Evolutionary conservation across 2,888 invertebrate genomes (phyloP), one percentile per base, ranked within the genome.

Genomic region (Nemotelus pantherinus): DNA sequence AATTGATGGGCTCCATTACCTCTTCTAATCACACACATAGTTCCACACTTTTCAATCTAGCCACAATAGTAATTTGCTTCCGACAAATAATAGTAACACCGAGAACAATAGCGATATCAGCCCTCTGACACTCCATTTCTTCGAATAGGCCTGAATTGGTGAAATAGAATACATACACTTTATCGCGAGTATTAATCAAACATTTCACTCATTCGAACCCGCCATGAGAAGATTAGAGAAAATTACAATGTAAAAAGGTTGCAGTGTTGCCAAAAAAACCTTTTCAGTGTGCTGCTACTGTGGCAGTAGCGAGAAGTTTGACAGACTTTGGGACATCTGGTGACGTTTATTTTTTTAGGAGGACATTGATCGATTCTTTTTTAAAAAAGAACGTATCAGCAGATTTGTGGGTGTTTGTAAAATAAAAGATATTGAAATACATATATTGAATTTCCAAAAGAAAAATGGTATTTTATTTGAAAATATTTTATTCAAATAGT

Each of bases 1-100:
- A 80, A 80, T 78, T 80, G 78, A 80, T 80, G 78, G 78, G 80
- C 78, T 80, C 78, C 78, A 78, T 78, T 80, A 80, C 78, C 80
- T 80, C 57, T 63, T 77, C 65, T 78, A 80, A 78, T 76, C 78
- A 75, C 53, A 75, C 57, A 75, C 64, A 65, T 53, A 74, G 60
- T 41, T 63, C 47, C 74, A 50, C 74, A 60, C 60, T 74, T 58
- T 10, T 39, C 45, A 25, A 53, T 44, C 9, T 25, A 60, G 48
- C 74, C 60, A 60, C 60, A 76, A 64, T 53, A 65, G 45, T 65
- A 76, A 65, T 76, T 76, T 76, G 53, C 76, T 65, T 25, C 63
- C 57, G 64, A 76, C 53, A 65, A 76, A 65, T 64, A 76, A 65
- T 55, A 76, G 50, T 47, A 44, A 41, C 64, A 4, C 25, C 64